These are phyloP conservation scores for Carpatolechia fugitivella DNA, from an alignment of 2,888 invertebrate genomes.

Conservation along the genomic window DNA sequence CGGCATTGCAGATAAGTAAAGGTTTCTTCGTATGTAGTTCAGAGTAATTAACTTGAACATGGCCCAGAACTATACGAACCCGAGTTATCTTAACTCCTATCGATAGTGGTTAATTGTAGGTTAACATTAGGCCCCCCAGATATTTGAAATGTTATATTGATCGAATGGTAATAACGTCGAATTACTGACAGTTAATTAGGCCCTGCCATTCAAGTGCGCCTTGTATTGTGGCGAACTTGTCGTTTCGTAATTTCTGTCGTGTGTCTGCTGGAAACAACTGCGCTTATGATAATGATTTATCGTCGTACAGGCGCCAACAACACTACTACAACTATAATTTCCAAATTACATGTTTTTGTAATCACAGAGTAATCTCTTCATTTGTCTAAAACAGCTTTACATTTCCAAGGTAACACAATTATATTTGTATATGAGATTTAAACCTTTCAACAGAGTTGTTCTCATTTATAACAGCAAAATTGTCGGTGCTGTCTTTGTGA, in stretches of 20 bases:
- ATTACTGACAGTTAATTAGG: constrained; percentile 76
- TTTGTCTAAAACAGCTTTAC: not conserved
- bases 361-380: constrained; percentile 3
- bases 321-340: constrained; percentile 8
- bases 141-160: constrained; percentile 36
- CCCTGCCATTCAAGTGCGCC: constrained; percentile 59
- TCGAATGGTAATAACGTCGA: constrained; percentile 57
- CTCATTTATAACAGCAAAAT: not conserved
- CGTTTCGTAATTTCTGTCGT: constrained; percentile 64
- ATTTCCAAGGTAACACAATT: constrained; percentile 1
- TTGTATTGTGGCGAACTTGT: constrained; percentile 55
- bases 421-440: not conserved
- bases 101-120: constrained; percentile 29
- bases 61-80: constrained; percentile 10
- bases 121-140: constrained; percentile 21
- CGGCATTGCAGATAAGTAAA: constrained; percentile 11
- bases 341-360: constrained; percentile 8
- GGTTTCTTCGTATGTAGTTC: constrained; percentile 13
- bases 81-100: constrained; percentile 19
- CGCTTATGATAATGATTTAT: constrained; percentile 59
- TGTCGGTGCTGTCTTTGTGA: constrained; percentile 7
- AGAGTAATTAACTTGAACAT: constrained; percentile 15
- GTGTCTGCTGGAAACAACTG: constrained; percentile 54
- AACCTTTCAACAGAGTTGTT: not conserved
- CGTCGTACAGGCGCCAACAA: constrained; percentile 30